Percentiles rank a stretch among this genome's conserved stretches.
These are phyloP conservation scores for Sesamia nonagrioides DNA, from an alignment of 1,140 invertebrate genomes.

Conservation along the genomic window DNA sequence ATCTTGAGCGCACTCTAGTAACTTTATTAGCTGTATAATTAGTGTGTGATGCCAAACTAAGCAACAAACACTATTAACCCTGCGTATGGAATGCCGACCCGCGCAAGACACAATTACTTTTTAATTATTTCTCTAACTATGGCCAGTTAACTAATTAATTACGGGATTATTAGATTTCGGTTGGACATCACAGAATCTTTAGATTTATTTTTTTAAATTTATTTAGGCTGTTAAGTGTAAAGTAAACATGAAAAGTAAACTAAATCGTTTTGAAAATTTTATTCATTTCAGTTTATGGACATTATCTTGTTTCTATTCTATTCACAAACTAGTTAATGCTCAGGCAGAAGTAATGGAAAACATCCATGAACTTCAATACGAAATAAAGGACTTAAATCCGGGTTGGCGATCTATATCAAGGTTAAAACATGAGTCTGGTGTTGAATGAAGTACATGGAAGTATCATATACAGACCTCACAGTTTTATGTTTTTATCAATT, in stretches of 20 bases:
- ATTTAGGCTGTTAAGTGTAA: conserved; percentile 19
- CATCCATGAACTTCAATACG: conserved; percentile 56
- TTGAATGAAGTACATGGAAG: conserved; percentile 86
- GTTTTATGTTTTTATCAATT: conserved; percentile 77
- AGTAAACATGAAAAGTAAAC: conserved; percentile 65
- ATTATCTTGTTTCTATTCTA: conserved; percentile 74
- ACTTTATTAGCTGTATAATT: no score
- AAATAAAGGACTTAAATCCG: conserved; percentile 70
- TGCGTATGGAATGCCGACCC: no score
- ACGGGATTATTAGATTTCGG: no score
- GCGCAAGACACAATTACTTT: no score
- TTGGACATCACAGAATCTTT: no score
- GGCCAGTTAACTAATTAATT: no score
- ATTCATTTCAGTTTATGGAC: conserved; percentile 78
- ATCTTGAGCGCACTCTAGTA: no score
- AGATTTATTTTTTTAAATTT: conserved; percentile 32
- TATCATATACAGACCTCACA: conserved; percentile 74
- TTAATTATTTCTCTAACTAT: no score
- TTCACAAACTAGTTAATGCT: conserved; percentile 73
- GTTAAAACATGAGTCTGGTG: conserved; percentile 82
- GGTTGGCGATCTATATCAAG: conserved; percentile 77
- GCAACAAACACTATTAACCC: no score
- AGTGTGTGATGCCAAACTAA: no score
- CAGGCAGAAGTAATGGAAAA: conserved; percentile 73
- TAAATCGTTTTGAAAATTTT: conserved; percentile 66